Base-by-base conservation (phyloP, 2,113 vertebrate genomes). In the Holacanthus passer region DNA sequence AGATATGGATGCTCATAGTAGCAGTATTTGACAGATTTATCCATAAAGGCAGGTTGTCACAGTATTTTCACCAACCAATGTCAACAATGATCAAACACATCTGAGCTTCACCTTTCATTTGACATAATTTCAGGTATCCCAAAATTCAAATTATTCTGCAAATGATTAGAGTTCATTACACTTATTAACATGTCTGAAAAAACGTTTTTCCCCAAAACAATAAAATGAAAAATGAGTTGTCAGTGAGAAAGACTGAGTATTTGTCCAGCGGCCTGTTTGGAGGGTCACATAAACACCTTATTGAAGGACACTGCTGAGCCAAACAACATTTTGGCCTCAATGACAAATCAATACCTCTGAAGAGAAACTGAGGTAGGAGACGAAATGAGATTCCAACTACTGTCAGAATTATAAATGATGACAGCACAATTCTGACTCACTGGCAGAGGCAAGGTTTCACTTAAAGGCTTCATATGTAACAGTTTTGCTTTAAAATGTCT, bases 301-400 rank as follows among this genome's bases (percentile, higher is more conserved):
- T 82, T 70, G 68, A 83, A 83, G 83, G 77, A 73, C 82, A 74
- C 45, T 75, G 80, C 72, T 80, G 80, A 80, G 73, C 47, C 67
- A 77, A 71, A 82, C 75, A 74, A 79, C 73, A 84, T 71, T 75
- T 69, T 20, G 48, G 29, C 50, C 24, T 82, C 79, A 56, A 68
- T 78, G 62, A 79, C 60, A 68, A 85, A 86, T 86, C 81, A 87
- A 87, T 88, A 83, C 31, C 31, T 74, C 29, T 47, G 67, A 66
- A 58, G 50, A 55, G 52, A 91, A 87, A 65, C 66, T 37, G 74
- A 77, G 65, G 20, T 63, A 37, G 55, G 80, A 73, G 63, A 78
- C 7, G 20, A 82, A 79, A 84, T 82, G 60, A 84, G 78, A 84
- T 39, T 77, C 75, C 41, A 68, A 8, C 62, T 55, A 29, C 55